Evolutionary conservation across 2,797 vertebrate species (phyloP), one percentile per base, ranked within the genome.

Genomic region (Poeciliopsis infans): DNA sequence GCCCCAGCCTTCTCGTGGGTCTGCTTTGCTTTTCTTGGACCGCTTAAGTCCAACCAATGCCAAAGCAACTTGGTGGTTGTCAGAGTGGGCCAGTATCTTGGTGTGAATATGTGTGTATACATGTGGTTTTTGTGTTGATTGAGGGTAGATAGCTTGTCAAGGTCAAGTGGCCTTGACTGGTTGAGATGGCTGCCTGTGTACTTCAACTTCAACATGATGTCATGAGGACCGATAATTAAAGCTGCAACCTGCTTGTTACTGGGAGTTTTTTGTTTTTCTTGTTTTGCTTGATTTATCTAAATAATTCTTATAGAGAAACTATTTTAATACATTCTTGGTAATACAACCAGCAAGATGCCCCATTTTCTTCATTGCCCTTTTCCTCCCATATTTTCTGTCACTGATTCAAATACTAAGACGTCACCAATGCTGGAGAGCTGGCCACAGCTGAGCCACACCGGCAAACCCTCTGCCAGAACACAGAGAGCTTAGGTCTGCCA

Each of bases 51-150:
- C 88, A 92, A 94, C 95, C 95, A 91, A 96, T 96, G 97, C 97
- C 97, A 98, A 97, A 97, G 96, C 96, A 96, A 96, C 96, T 97
- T 97, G 96, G 96, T 95, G 96, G 96, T 97, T 96, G 96, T 97
- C 96, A 96, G 94, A 97, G 95, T 86, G 94, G 95, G 95, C 96
- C 96, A 96, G 93, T 97, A 96, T 97, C 96, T 96, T 96, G 94
- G 79, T 73, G 84, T 79, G 75, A 95, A 95, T 78, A 68, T 84
- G 77, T 82, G 87, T 95, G 66, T 75, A 77, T 84, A 82, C 16
- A 55, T 91, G 87, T 79, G 88, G 85, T 86, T 84, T 66, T 95
- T 95, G 93, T 94, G 96, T 95, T 93, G 95, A 95, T 92, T 93
- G 94, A 95, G 93, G 93, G 87, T 79, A 78, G 89, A 91, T 87